A percentile compares a stretch with the other conserved stretches of the same genome.
These are phyloP conservation scores for Melieria picta DNA, from an alignment of 2,888 invertebrate species.

Conservation along the genomic window DNA sequence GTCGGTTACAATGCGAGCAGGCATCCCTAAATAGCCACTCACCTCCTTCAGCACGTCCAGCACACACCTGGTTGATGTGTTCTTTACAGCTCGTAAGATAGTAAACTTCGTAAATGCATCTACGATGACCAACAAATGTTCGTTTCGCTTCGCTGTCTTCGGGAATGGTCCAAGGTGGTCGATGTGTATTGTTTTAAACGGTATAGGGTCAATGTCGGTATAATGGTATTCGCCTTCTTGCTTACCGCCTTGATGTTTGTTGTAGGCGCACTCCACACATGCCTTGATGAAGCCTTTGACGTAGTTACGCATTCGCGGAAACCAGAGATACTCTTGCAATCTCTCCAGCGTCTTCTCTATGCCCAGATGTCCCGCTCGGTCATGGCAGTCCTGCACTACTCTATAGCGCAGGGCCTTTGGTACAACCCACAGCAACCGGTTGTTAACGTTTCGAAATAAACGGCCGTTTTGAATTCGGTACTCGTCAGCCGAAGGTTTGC, in stretches of 20 bases:
- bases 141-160: background rate
- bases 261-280: conserved; percentile 12
- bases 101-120: conserved; percentile 5
- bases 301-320: conserved; percentile 9
- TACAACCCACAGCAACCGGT: conserved; percentile 1
- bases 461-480: conserved; percentile 8
- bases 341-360: conserved; percentile 28
- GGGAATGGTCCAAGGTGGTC: background rate
- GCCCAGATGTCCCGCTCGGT: conserved; percentile 27
- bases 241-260: conserved; percentile 7
- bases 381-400: background rate
- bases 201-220: background rate
- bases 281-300: background rate
- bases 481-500: background rate
- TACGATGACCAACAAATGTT: background rate
- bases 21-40: background rate
- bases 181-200: background rate
- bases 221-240: conserved; percentile 5
- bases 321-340: conserved; percentile 17
- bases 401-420: conserved; percentile 18
- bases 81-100: background rate
- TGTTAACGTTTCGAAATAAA: conserved; percentile 10
- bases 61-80: background rate
- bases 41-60: background rate
- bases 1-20: conserved; percentile 32